Evolutionary conservation across 2,797 vertebrate genomes (phyloP), one percentile per base, ranked within the genome.

Genomic region (Chiloscyllium punctatum): DNA sequence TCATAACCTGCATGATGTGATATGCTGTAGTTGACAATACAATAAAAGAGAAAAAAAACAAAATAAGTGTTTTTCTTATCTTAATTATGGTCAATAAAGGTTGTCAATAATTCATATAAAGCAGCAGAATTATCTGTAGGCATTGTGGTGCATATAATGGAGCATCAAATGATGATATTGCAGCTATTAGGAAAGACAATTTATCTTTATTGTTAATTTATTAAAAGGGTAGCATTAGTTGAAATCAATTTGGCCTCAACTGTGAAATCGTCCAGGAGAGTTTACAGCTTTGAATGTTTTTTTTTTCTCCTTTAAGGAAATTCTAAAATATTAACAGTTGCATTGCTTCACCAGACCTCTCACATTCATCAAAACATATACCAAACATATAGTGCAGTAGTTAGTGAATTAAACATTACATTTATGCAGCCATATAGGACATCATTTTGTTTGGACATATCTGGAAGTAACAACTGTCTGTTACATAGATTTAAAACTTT

Each of bases 181-280:
- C 33, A 91, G 33, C 88, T 66, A 91, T 91, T 66, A 62, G 30
- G 88, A 91, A 66, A 91, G 53, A 57, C 18, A 94, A 94, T 69
- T 94, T 69, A 68, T 69, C 90, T 37, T 94, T 66, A 94, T 91
- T 91, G 33, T 69, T 68, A 69, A 69, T 94, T 94, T 68, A 94
- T 94, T 94, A 69, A 11, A 68, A 69, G 62, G 66, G n/a, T 94
- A 69, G 57, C 16, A 91, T 94, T 69, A 42, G 62, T 42, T 16
- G 21, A 94, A n/a, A 30, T 94, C 66, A 69, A 94, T 94, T 94
- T 66, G 11, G 33, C 15, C 33, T 91, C 33, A 66, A 11, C 62
- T 88, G 3, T 88, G 86, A 88, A 88, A 88, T 88, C 51, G 8
- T 27, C 42, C 90, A 69, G 69, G 25, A 37, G 21, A 2, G 18